These are phyloP conservation scores for Ceratina calcarata DNA, from an alignment of 1,140 invertebrate species.

Conservation along the genomic window DNA sequence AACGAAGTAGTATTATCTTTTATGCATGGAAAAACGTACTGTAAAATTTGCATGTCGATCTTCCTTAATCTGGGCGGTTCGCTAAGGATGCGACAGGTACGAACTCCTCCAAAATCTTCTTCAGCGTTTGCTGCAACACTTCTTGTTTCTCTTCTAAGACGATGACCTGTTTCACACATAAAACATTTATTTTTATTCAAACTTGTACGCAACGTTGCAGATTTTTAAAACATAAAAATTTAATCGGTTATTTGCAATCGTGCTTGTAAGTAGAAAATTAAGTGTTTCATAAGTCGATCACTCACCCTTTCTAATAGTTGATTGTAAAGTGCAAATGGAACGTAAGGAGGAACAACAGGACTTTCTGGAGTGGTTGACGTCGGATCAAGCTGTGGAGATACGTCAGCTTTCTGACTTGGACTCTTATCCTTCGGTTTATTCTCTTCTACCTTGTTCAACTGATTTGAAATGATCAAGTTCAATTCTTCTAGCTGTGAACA, in stretches of 20 bases:
- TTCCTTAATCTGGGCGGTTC: conserved; percentile 69
- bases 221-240: too few relatives aligned
- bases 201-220: too few relatives aligned
- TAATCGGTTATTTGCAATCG: too few relatives aligned
- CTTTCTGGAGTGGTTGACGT: conserved; percentile 57
- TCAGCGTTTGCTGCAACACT: conserved; percentile 72
- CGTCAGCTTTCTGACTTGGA: conserved; percentile 57
- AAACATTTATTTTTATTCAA: too few relatives aligned
- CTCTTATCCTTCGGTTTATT: conserved; percentile 69
- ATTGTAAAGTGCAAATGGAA: conserved; percentile 76
- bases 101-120: conserved; percentile 73
- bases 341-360: conserved; percentile 64
- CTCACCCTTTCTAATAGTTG: conserved; percentile 77
- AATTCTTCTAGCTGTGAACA: conserved; percentile 74
- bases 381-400: conserved; percentile 48
- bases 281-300: not conserved
- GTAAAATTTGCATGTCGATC: conserved; percentile 46
- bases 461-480: conserved; percentile 68
- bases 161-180: conserved; percentile 66
- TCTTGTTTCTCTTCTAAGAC: conserved; percentile 75
- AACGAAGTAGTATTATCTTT: conserved; percentile 46
- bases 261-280: not conserved
- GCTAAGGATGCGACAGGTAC: conserved; percentile 60
- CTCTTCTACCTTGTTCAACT: conserved; percentile 74
- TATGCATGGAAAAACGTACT: conserved; percentile 51